Conservation (phyloP, 2,113 vertebrate species). For the Ophthalmolycus amberensis region DNA sequence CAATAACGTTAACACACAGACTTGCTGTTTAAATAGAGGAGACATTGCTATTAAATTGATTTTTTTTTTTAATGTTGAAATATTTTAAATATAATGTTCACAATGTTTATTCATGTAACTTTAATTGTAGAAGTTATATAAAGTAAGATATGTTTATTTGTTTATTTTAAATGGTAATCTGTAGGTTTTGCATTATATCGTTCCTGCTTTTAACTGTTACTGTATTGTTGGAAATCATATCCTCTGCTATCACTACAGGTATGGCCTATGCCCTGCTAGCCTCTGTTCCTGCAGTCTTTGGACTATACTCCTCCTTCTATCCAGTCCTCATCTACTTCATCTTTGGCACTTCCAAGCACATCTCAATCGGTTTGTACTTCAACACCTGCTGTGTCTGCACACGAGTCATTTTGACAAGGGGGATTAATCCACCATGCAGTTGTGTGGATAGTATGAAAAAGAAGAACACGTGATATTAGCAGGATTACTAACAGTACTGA, state of each 20-base stretch:
- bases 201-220: not conserved
- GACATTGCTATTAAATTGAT: no score
- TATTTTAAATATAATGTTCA: not conserved
- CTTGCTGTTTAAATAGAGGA: no score
- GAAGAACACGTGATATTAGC: no score
- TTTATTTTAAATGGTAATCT: not conserved
- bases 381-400: not conserved
- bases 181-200: not conserved
- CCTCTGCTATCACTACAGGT: slow-evolving; percentile 75
- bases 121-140: not conserved
- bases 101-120: not conserved
- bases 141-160: not conserved
- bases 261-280: slow-evolving; percentile 94
- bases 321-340: slow-evolving; percentile 95
- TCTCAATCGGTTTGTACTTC: slow-evolving; percentile 90
- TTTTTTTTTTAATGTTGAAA: not conserved
- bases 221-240: not conserved
- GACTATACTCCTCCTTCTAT: slow-evolving; percentile 96
- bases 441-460: not conserved
- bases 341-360: slow-evolving; percentile 95
- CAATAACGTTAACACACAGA: no score
- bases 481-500: not conserved
- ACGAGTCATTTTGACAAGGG: not conserved
- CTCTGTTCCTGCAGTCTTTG: slow-evolving; percentile 90
- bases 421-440: not conserved